phyloP scores from a whole-genome alignment of 2,797 vertebrate species.

The Tenualosa ilisha region DNA sequence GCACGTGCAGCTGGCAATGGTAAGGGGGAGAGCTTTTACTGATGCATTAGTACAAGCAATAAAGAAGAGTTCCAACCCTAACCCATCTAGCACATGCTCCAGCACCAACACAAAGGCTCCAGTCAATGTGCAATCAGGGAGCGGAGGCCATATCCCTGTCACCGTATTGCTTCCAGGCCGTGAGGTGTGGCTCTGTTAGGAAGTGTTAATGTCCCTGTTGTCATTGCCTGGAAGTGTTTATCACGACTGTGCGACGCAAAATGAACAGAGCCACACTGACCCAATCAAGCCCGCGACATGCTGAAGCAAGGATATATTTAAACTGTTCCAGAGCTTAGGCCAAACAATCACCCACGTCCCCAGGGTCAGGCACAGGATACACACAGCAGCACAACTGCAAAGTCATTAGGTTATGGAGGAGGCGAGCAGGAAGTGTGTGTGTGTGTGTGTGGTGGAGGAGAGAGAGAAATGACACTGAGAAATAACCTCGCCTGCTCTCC shows the following conservation, averaged over 20 bases:
- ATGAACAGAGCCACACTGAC: not conserved
- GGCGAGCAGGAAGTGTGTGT: not conserved
- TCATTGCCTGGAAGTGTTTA: not conserved
- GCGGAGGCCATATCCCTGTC: not conserved
- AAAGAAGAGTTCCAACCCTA: not conserved
- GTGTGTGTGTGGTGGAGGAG: not conserved
- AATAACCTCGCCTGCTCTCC: constrained; percentile 71
- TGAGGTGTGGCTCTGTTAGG: not conserved
- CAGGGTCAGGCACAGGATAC: not conserved
- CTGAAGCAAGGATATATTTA: constrained; percentile 15
- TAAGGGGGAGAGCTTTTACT: not conserved
- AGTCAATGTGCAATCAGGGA: constrained; percentile 8
- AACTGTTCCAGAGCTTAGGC: not conserved
- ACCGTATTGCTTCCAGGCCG: not conserved
- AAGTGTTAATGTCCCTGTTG: not conserved
- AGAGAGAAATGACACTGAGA: constrained; percentile 65
- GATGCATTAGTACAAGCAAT: constrained; percentile 19
- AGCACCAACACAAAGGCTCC: constrained; percentile 7
- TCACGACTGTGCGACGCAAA: not conserved
- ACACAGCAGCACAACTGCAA: constrained; percentile 21
- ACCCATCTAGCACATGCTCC: not conserved
- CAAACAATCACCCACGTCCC: constrained; percentile 14
- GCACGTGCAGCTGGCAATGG: not conserved
- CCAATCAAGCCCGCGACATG: constrained; percentile 1
- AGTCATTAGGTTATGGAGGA: constrained; percentile 14